These are phyloP conservation scores for Cheiracanthium punctorium DNA, from an alignment of 2,888 invertebrate species.

Conservation along the genomic window DNA sequence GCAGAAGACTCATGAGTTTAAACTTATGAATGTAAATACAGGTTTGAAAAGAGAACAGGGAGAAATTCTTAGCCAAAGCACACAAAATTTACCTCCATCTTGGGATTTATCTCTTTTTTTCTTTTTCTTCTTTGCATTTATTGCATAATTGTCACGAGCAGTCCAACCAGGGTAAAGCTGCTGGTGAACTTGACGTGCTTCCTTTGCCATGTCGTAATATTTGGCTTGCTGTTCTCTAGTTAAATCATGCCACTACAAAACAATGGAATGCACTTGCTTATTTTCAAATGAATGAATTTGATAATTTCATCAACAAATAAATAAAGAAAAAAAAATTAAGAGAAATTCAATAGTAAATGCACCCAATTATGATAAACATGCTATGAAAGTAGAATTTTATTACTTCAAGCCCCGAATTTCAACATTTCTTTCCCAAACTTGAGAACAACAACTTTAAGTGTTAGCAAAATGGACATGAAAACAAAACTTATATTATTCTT, in stretches of 20 bases:
- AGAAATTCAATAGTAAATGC: too few relatives aligned
- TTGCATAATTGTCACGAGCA: conserved; percentile 99
- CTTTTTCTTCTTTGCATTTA: conserved; percentile 99
- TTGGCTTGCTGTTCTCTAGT: conserved; percentile 99
- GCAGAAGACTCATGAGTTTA: background rate
- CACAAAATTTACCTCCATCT: conserved; percentile 73
- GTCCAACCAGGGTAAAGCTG: conserved; percentile 99
- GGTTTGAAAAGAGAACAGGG: background rate
- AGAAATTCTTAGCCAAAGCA: background rate
- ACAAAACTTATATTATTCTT: too few relatives aligned
- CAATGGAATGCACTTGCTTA: too few relatives aligned
- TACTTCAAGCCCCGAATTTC: too few relatives aligned
- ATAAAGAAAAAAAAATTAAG: too few relatives aligned
- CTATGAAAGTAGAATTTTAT: too few relatives aligned
- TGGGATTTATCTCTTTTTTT: conserved; percentile 91
- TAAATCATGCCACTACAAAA: conserved; percentile 97
- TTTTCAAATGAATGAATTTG: too few relatives aligned
- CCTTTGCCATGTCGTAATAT: conserved; percentile 99
- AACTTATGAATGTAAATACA: background rate
- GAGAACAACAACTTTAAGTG: too few relatives aligned
- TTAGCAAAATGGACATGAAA: too few relatives aligned
- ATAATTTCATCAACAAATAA: too few relatives aligned
- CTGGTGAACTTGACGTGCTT: conserved; percentile 99
- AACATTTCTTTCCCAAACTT: too few relatives aligned
- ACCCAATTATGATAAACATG: too few relatives aligned